Base-by-base conservation (phyloP, 2,113 vertebrate genomes). In the Hemiprocne comata region DNA sequence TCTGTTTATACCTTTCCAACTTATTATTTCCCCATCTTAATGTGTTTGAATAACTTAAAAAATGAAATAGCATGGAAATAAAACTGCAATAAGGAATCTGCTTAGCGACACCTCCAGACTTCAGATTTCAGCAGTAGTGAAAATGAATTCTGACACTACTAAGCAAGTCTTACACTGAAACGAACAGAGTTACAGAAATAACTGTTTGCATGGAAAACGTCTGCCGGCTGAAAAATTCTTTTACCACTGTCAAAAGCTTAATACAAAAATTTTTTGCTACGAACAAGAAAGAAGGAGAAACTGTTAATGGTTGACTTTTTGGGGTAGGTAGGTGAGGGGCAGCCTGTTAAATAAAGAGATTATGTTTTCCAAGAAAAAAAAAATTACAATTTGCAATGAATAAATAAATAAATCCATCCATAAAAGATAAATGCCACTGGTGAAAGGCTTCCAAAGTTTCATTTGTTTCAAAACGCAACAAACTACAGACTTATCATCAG, bases 141-240 rank as follows among this genome's bases (percentile, higher is more conserved):
- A 92, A 96, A 81, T 65, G 44, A 95, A 89, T 92, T 79, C 61
- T 73, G 55, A 70, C 83, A 65, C 53, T 72, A 89, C 60, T 95
- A 61, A 87, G n/a, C 40, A 87, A 94, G 25, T 4, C 31, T 69
- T 64, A 87, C 65, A 78, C 2, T 40, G 66, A 96, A 95, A 93
- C 71, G 90, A 90, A 69, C 73, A 92, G 29, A 11, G 67, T 82
- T 73, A 87, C 54, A 92, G 78, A 85, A 79, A 85, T 87, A 95
- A 60, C 53, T 78, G 29, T 83, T 91, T 93, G 82, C 50, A 66
- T 0, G 0, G 53, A 53, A 92, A 89, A 36, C 26, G 40, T 65
- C 84, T 94, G 50, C 53, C 40, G 29, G 87, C 58, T 75, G 75
- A 61, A 93, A 46, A 72, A 81, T 77, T 60, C 86, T 73, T 85